A percentile compares a stretch with the other conserved stretches of the same genome.
Conservation (phyloP, 2,113 vertebrate species). For the Odobenus rosmarus region DNA sequence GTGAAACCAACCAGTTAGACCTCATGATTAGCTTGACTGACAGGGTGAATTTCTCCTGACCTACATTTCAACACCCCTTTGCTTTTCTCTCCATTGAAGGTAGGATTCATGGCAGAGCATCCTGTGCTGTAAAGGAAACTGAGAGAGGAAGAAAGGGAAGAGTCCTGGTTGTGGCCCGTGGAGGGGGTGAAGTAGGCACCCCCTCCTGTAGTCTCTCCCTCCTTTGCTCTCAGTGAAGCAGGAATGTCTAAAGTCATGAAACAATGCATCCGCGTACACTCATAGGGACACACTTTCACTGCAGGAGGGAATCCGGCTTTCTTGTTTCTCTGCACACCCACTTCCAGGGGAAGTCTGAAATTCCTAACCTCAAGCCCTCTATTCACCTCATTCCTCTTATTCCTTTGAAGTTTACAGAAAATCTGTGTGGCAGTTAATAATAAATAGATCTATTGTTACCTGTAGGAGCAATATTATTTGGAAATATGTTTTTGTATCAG, state of each 20-base stretch:
- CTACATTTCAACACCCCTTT: not conserved
- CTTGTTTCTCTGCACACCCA: not conserved
- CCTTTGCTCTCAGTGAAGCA: not conserved
- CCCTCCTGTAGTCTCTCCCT: not conserved
- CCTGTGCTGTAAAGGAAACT: not conserved
- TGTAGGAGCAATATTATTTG: not conserved
- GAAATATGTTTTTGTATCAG: not conserved
- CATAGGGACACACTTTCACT: not conserved
- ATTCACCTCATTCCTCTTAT: not conserved
- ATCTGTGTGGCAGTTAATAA: not conserved
- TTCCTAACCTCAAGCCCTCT: not conserved
- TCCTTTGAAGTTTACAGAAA: conserved; percentile 22
- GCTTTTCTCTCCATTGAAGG: not conserved
- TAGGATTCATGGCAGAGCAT: not conserved
- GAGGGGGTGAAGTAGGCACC: not conserved
- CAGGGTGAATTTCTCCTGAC: not conserved
- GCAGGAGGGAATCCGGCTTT: not conserved
- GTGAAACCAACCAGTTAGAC: not conserved
- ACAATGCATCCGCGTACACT: not conserved
- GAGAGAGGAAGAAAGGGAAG: no score
- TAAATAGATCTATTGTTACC: not conserved
- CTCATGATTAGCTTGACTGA: not conserved
- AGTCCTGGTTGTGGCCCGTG: not conserved
- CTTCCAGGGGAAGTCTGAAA: not conserved
- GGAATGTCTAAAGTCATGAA: not conserved